Evolutionary conservation across 1,140 invertebrate species (phyloP).

Genomic region (Heliconius melpomene): DNA sequence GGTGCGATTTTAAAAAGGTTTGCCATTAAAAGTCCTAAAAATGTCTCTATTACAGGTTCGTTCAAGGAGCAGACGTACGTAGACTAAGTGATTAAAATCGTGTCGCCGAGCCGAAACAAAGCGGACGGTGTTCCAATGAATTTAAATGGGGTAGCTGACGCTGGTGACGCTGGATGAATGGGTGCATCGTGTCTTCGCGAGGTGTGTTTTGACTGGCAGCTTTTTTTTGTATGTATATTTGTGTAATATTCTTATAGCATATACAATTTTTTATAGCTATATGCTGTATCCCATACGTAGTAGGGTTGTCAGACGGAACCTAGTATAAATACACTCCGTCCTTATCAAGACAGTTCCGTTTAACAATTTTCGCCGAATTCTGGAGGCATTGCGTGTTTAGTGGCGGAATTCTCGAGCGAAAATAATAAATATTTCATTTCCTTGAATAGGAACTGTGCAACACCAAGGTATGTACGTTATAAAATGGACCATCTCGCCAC

Average conservation of each 20-base stretch:
- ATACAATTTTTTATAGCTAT: background rate
- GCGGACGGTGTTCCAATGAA: constrained; percentile 65
- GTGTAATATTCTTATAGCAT: background rate
- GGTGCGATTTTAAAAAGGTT: constrained; percentile 32
- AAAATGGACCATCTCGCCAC: too few species aligned
- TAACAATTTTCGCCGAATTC: too few species aligned
- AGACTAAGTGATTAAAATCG: constrained; percentile 71
- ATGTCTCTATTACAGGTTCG: constrained; percentile 40
- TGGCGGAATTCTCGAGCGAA: too few species aligned
- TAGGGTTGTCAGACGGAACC: too few species aligned
- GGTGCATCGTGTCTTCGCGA: background rate
- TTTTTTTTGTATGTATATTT: background rate
- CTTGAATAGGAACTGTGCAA: too few species aligned
- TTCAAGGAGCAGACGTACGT: constrained; percentile 37
- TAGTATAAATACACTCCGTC: too few species aligned
- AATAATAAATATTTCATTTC: too few species aligned
- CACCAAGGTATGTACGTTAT: too few species aligned
- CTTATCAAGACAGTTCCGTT: too few species aligned
- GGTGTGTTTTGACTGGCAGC: background rate
- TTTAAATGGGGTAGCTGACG: constrained; percentile 55
- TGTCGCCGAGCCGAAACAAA: constrained; percentile 59
- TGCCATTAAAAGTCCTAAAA: constrained; percentile 35
- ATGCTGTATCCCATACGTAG: background rate
- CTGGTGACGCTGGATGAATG: background rate
- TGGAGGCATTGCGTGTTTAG: too few species aligned